A percentile compares a stretch with the other conserved stretches of the same genome.
Conservation (phyloP, 2,888 invertebrate species). For the Cheilosia impressa region DNA sequence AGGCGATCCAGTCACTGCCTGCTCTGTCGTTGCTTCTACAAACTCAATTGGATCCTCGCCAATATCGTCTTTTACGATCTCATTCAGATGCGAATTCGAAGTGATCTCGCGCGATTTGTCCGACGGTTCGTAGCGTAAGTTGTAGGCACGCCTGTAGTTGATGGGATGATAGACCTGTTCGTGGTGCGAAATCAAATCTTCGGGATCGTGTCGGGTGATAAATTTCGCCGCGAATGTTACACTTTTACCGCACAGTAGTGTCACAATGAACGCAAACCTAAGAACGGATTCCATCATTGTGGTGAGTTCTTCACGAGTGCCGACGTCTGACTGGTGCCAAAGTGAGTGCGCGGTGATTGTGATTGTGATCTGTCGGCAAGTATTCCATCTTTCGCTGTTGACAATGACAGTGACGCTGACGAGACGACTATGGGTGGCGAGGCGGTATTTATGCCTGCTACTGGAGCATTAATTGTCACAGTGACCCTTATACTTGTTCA, state of each 20-base stretch:
- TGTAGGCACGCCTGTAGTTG: constrained; percentile 55
- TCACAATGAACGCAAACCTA: constrained; percentile 35
- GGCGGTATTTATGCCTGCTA: constrained; percentile 58
- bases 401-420: constrained; percentile 6
- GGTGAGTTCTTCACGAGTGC: constrained; percentile 47
- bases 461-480: constrained; percentile 74
- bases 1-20: not conserved
- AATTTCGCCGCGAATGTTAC: constrained; percentile 59
- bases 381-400: constrained; percentile 26
- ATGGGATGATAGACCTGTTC: constrained; percentile 54
- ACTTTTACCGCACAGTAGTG: constrained; percentile 36
- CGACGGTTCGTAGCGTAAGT: constrained; percentile 63
- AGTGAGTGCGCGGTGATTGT: constrained; percentile 26
- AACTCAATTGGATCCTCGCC: constrained; percentile 2
- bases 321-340: constrained; percentile 45
- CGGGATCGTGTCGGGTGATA: constrained; percentile 54
- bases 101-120: constrained; percentile 49
- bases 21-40: constrained; percentile 18
- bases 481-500: constrained; percentile 70
- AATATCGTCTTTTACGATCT: constrained; percentile 32
- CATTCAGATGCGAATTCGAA: constrained; percentile 43
- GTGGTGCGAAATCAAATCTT: constrained; percentile 16
- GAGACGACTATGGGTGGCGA: constrained; percentile 11
- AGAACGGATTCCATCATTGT: constrained; percentile 41
- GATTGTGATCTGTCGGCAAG: constrained; percentile 32